Evolutionary conservation across 92 coral and sea anemone genomes (phyloP), one percentile per base, ranked within the genome.

Genomic region (Hydrozoanthus gracilis): DNA sequence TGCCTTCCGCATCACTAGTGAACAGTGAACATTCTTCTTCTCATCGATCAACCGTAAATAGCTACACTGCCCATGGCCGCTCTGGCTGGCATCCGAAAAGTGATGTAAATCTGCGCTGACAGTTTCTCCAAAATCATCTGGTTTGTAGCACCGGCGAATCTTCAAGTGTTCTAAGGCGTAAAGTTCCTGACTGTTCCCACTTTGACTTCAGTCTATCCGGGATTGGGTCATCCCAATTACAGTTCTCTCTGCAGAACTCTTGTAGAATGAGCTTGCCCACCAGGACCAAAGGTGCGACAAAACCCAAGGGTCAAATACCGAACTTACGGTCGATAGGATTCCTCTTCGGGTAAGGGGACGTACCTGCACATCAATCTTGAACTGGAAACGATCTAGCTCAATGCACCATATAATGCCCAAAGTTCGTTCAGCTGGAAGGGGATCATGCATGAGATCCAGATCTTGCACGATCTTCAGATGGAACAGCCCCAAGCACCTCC

Each of bases 251-350:
- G 51, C 90, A 90, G 17, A 90, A 76, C 20, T 90, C 90, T 74
- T 90, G 93, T 27, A 91, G 82, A 55, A 91, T 87, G 46, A 76
- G 90, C 50, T 91, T 91, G 18, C 93, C 90, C 46, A 91, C 88
- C 5, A 91, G 91, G 56, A 83, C 80, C 44, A 91, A 8, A 27
- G 93, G 93, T 18, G 91, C 88, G 4, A 68, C 77, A 44, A 91
- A 80, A 44, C 93, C 88, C 56, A 91, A 18, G 90, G 88, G 73
- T 87, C 93, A 48, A 56, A 90, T 13, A 87, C 90, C 8, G 93
- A 82, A 71, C 88, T 70, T 8, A 87, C 90, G 9, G 93, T 90
- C 1, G 93, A 87, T 12, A 87, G 80, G 8, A 91, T 85, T 27
- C 93, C 93, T 44, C 90, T 82, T 47, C 90, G 74, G 11, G 90